These are phyloP conservation scores for Pluvianellus socialis DNA, from an alignment of 2,113 vertebrate species.

Conservation along the genomic window DNA sequence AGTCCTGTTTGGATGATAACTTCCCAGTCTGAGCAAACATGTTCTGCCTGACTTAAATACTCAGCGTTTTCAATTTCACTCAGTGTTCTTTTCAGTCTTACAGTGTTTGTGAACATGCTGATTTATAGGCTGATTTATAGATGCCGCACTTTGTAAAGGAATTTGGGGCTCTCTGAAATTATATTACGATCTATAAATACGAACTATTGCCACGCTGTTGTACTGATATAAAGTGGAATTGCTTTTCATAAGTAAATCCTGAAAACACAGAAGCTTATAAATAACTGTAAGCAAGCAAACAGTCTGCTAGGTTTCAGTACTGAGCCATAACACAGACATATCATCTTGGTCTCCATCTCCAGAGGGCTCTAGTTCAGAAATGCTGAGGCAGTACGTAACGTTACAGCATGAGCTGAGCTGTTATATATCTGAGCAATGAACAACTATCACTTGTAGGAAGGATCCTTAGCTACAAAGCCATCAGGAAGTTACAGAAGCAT, in stretches of 20 bases:
- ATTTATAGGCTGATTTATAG: constrained; percentile 42
- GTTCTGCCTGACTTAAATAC: background rate
- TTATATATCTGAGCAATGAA: background rate
- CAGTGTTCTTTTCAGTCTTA: background rate
- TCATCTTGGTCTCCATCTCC: background rate
- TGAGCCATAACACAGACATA: background rate
- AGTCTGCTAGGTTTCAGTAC: background rate
- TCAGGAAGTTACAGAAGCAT: background rate
- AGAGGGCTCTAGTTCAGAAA: background rate
- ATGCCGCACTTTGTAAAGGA: background rate
- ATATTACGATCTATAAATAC: constrained; percentile 22
- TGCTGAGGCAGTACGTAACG: background rate
- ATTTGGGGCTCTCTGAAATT: constrained; percentile 8
- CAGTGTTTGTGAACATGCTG: background rate
- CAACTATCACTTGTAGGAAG: background rate
- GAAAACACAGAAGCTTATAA: constrained; percentile 7
- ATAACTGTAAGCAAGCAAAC: background rate
- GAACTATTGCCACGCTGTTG: background rate
- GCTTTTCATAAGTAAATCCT: constrained; percentile 30
- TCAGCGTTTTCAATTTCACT: background rate
- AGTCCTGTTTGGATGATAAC: background rate
- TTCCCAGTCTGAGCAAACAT: background rate
- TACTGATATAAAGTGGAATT: constrained; percentile 13
- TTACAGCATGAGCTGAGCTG: background rate
- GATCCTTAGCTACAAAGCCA: background rate